Base-by-base conservation (phyloP, 64 coral and sea anemone species). In the Montipora capricornis region DNA sequence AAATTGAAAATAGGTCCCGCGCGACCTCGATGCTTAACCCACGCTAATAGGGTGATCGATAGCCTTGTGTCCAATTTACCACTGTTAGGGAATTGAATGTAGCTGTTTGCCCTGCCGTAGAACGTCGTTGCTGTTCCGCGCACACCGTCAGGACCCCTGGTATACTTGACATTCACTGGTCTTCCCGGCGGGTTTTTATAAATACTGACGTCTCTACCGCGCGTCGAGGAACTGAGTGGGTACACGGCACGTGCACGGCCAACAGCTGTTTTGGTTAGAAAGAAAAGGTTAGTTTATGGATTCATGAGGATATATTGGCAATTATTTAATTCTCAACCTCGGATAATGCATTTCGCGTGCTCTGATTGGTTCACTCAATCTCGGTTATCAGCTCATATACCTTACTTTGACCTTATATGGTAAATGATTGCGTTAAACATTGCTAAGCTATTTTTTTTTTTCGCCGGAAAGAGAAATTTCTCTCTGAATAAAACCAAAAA, bases 71-170 rank as follows among this genome's bases (percentile, higher is more conserved):
- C 96, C 22, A 98, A 57, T 80, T 85, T 89, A 57, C 89, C 93
- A 9, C 84, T 14, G 87, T 98, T 98, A 19, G 93, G 89, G 19
- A 98, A 93, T 57, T 95, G 48, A 45, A 95, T 91, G 55, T 89
- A 98, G 74, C 96, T 98, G 89, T 95, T 84, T 14, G 22, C 6
- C 0, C 26, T 55, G 26, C 96, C 96, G 44, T 55, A 81, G 62
- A 98, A 98, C 11, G 48, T 69, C 19, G 87, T 76, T 55, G 95
- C 74, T 15, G 92, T 80, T 4, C 95, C 95, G 12, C 53, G 88
- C 24, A 77, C 79, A 47, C 92, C 84, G 14, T 88, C 89, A 6
- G 95, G 95, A 77, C 95, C 95, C 59, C 6, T 77, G 1, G 81
- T 78, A 6, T 60, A 89, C 55, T 77, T 50, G 26, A 97, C 89